A percentile compares a stretch with the other conserved stretches of the same genome.
Evolutionary conservation across 2,113 vertebrate species (phyloP).

Genomic region (Lethenteron reissneri): DNA sequence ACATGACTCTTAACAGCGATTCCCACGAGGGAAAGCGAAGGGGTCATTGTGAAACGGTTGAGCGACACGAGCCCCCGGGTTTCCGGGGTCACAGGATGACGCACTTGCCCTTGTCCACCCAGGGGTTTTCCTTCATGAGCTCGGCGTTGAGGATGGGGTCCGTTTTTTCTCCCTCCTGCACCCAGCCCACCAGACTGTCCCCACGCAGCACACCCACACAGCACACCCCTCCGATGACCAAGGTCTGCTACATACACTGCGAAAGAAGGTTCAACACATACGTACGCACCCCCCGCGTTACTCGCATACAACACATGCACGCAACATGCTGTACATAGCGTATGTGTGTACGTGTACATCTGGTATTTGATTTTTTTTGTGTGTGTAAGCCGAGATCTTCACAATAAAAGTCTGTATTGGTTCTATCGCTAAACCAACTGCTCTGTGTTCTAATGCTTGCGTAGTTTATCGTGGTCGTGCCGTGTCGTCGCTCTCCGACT

Average conservation of each 20-base stretch:
- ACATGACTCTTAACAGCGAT: not conserved
- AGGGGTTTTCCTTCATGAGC: conserved; percentile 96
- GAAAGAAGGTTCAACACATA: not conserved
- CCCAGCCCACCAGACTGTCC: conserved; percentile 74
- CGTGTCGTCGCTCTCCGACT: too few species aligned
- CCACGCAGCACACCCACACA: not conserved
- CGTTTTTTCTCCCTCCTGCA: conserved; percentile 59
- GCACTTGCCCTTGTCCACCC: conserved; percentile 96
- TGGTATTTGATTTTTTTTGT: not conserved
- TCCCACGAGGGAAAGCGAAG: not conserved
- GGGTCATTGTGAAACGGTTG: conserved; percentile 21
- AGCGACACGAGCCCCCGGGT: too few species aligned
- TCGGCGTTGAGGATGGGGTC: conserved; percentile 89
- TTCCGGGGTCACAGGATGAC: conserved; percentile 28
- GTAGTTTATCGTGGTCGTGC: too few species aligned
- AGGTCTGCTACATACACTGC: not conserved
- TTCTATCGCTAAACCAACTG: too few species aligned
- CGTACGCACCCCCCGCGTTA: not conserved
- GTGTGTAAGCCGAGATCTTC: not conserved
- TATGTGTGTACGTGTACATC: not conserved
- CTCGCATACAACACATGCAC: not conserved
- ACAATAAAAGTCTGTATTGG: too few species aligned
- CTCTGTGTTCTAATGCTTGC: too few species aligned
- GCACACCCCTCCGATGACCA: not conserved
- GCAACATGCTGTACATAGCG: not conserved